Evolutionary conservation across 2,797 vertebrate genomes (phyloP), one percentile per base, ranked within the genome.

Genomic region (Mus minutoides): DNA sequence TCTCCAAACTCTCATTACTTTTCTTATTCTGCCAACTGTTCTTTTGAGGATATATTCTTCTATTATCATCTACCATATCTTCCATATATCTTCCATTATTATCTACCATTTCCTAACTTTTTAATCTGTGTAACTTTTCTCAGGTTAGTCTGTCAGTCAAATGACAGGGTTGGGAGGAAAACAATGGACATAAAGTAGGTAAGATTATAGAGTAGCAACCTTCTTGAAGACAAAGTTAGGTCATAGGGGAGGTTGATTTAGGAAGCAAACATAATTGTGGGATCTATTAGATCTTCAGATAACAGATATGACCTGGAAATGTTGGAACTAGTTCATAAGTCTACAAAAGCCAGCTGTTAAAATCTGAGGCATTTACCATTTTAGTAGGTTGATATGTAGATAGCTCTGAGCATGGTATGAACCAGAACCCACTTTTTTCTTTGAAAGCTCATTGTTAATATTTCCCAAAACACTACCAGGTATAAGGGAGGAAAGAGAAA

Each of bases 1-100:
- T 96, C 94, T 96, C 49, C 62, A 93, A 95, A 76, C n/a, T 69
- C 90, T 92, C 64, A 89, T 86, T 95, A 37, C 52, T 89, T 92
- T 90, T 76, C 79, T 86, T 62, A 94, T 96, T 78, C 80, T 96
- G 88, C 89, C 79, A 96, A 73, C 62, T 90, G 43, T 92, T 96
- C 90, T 91, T 93, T 83, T 89, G 69, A 91, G 40, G 69, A 83
- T 69, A 83, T 64, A 79, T 69, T 96, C 56, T 91, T 37, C 37
- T n/a, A 95, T 64, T 82, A n/a, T n/a, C n/a, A 94, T 91, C 83
- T 92, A 71, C 83, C 83, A 87, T 89, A n/a, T n/a, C n/a, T n/a
- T n/a, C n/a, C n/a, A n/a, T n/a, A n/a, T n/a, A n/a, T n/a, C n/a
- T n/a, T n/a, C n/a, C n/a, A n/a, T n/a, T n/a, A n/a, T 64, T 82